Evolutionary conservation across 2,888 invertebrate species (phyloP).

Genomic region (Slavum lentiscoides): DNA sequence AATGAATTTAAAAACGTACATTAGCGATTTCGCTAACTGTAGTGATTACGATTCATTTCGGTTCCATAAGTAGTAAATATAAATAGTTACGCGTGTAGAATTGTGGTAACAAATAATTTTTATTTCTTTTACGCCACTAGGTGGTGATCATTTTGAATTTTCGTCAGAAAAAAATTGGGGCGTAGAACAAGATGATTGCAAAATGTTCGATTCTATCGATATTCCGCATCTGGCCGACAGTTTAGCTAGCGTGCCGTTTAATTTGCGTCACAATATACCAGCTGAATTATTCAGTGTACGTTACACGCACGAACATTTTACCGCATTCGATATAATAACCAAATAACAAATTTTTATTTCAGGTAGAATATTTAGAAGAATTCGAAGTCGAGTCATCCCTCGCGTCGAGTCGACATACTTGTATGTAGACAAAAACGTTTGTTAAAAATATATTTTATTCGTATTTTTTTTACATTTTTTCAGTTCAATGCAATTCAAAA

Average conservation of each 20-base stretch:
- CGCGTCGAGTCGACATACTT: constrained; percentile 39
- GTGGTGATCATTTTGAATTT: constrained; percentile 48
- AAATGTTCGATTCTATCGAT: constrained; percentile 40
- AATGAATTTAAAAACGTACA: background rate
- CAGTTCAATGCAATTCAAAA: constrained; percentile 41
- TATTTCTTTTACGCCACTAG: constrained; percentile 2
- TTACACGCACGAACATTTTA: background rate
- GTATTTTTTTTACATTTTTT: background rate
- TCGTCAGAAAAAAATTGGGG: constrained; percentile 46
- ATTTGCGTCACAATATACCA: constrained; percentile 33
- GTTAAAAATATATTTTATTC: background rate
- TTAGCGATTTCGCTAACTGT: background rate
- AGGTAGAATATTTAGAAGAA: constrained; percentile 46
- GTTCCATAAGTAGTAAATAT: too few relatives aligned
- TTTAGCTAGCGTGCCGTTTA: constrained; percentile 41
- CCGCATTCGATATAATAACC: background rate
- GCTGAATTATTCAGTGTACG: constrained; percentile 30
- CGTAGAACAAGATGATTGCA: constrained; percentile 29
- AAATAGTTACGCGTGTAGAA: background rate
- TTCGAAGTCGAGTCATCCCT: constrained; percentile 50
- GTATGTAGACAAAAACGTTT: constrained; percentile 6
- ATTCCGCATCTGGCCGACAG: constrained; percentile 33
- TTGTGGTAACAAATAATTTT: background rate
- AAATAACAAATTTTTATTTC: background rate
- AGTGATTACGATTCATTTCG: too few relatives aligned